Evolutionary conservation across 2,797 vertebrate genomes (phyloP), one percentile per base, ranked within the genome.

Genomic region (Hapalemur alaotrensis): DNA sequence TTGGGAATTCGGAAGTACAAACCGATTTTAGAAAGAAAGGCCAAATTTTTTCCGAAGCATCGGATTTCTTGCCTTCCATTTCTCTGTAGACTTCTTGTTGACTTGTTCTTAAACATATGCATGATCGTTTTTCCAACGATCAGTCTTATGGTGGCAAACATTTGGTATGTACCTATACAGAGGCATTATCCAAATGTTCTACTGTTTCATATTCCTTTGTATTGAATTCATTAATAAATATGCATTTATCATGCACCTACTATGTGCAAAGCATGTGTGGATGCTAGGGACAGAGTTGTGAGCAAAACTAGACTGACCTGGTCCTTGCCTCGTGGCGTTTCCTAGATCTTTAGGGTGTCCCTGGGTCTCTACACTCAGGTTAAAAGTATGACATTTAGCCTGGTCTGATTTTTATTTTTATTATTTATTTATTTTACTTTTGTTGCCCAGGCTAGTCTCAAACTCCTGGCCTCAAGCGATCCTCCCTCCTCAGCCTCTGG

Each of bases 1-100:
- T 28, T 25, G 38, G 88, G 83, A 70, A 92, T 96, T 93, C 86
- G 85, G 89, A 78, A 89, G 63, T 73, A 46, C 30, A 90, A 79
- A 35, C 25, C 57, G 83, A 25, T 63, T 84, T 59, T 1, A 17
- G 95, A 80, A 91, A 96, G 50, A 75, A 70, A 89, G 72, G 30
- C 38, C 72, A 76, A n/a, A 20, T 89, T 76, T 90, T 82, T 69
- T 95, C 83, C 85, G 61, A 63, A 90, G 63, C 65, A n/a, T 0
- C 1, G 28, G 43, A 10, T 32, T 76, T 69, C 94, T 82, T 86
- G 46, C 57, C 63, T 89, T 95, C 65, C 72, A 30, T 79, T 92
- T 93, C 54, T 81, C 65, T 72, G 76, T 91, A 81, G 81, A 79
- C 30, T 57, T 88, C 61, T 41, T 54, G 43, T 95, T 81, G 73